A percentile compares a stretch with the other conserved stretches of the same genome.
These are phyloP conservation scores for Epinephelus malabaricus DNA, from an alignment of 2,797 vertebrate genomes.

Conservation along the genomic window DNA sequence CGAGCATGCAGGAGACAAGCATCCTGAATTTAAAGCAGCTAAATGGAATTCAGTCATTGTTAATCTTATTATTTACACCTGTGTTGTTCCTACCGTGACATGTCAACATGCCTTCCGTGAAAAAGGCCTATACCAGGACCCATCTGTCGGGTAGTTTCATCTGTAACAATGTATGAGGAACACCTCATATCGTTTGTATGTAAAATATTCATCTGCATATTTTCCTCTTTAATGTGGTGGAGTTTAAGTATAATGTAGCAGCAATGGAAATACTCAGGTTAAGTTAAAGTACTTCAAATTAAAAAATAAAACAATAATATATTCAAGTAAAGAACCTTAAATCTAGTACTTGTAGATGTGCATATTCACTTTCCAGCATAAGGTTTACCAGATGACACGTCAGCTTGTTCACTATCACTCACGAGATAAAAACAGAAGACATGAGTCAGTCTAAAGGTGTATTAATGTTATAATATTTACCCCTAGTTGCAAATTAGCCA, in stretches of 20 bases:
- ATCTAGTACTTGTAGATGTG: background rate
- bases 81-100: too few species aligned
- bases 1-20: too few species aligned
- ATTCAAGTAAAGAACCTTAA: background rate
- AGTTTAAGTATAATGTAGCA: too few species aligned
- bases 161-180: background rate
- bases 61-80: too few species aligned
- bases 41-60: too few species aligned
- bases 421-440: background rate
- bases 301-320: background rate
- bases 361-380: background rate
- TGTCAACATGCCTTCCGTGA: too few species aligned
- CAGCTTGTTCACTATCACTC: background rate
- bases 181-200: background rate
- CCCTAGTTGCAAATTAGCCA: background rate
- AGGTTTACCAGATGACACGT: background rate
- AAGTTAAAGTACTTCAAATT: background rate
- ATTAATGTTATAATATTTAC: conserved; percentile 16
- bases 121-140: too few species aligned
- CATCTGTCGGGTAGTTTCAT: too few species aligned
- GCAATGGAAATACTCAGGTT: too few species aligned
- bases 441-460: background rate
- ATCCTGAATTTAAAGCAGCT: too few species aligned
- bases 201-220: background rate
- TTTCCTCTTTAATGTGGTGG: too few species aligned